A percentile compares a stretch with the other conserved stretches of the same genome.
These are phyloP conservation scores for Entomyzon cyanotis DNA, from an alignment of 2,113 vertebrate species.

Conservation along the genomic window DNA sequence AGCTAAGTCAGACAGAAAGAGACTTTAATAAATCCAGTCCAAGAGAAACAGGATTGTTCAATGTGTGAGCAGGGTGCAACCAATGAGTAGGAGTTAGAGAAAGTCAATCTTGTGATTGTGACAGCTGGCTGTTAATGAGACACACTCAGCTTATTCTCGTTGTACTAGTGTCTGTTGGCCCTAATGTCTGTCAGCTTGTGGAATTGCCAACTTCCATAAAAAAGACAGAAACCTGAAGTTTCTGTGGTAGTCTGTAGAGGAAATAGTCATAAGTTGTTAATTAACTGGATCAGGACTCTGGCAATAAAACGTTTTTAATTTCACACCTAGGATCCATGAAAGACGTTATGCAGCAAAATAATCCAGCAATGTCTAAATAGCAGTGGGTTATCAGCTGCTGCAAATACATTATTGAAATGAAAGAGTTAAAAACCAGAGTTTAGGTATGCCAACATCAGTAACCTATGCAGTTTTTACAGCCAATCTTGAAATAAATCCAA, in stretches of 20 bases:
- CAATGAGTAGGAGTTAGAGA: neutral
- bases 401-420: neutral
- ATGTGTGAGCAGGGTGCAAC: neutral
- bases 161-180: neutral
- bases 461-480: neutral
- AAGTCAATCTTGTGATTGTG: neutral
- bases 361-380: neutral
- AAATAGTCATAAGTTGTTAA: neutral
- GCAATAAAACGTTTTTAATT: neutral
- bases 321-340: neutral
- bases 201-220: neutral
- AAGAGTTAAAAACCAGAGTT: neutral
- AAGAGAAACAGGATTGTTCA: neutral
- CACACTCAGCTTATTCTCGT: neutral
- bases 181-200: neutral
- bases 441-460: neutral
- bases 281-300: neutral
- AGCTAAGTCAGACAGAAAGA: neutral
- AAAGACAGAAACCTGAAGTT: neutral
- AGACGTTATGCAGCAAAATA: neutral
- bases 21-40: neutral
- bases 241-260: neutral
- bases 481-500: neutral
- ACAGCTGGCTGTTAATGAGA: neutral
- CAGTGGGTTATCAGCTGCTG: neutral